Evolutionary conservation across 2,113 vertebrate genomes (phyloP).

Genomic region (Cinclus cinclus): DNA sequence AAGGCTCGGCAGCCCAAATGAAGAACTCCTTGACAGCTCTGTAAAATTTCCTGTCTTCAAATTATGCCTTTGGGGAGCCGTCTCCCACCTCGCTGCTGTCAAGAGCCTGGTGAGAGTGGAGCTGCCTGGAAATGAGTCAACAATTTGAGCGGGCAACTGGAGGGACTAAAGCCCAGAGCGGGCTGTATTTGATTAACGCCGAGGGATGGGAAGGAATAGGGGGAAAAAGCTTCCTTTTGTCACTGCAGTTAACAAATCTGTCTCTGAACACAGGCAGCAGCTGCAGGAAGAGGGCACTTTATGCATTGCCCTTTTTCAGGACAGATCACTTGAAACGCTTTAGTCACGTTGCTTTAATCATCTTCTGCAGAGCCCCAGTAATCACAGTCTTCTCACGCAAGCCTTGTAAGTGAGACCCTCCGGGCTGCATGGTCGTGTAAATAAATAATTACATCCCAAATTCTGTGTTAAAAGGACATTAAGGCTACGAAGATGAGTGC

Average conservation of each 20-base stretch:
- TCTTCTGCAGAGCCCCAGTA: background rate
- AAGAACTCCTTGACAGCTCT: constrained; percentile 67
- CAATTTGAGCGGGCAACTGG: constrained; percentile 26
- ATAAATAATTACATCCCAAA: constrained; percentile 56
- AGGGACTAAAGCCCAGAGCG: background rate
- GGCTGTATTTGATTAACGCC: background rate
- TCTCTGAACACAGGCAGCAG: constrained; percentile 29
- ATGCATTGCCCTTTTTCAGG: constrained; percentile 1
- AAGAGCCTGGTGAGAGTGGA: constrained; percentile 30
- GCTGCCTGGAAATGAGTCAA: constrained; percentile 60
- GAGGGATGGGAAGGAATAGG: background rate
- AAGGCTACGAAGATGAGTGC: background rate
- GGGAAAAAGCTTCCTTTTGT: constrained; percentile 35
- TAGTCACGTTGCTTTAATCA: constrained; percentile 51
- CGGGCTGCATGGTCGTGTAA: constrained; percentile 28
- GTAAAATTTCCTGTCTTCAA: constrained; percentile 52
- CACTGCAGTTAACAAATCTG: constrained; percentile 28
- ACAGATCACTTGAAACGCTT: constrained; percentile 43
- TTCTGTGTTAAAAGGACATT: constrained; percentile 30
- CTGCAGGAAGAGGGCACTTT: constrained; percentile 61
- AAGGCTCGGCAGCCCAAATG: constrained; percentile 45
- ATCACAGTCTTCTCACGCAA: constrained; percentile 32
- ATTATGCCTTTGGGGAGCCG: constrained; percentile 46
- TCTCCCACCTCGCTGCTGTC: constrained; percentile 57
- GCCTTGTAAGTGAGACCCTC: background rate